phyloP scores from a whole-genome alignment of 2,888 invertebrate genomes.

The Chloroclystis v-ata region DNA sequence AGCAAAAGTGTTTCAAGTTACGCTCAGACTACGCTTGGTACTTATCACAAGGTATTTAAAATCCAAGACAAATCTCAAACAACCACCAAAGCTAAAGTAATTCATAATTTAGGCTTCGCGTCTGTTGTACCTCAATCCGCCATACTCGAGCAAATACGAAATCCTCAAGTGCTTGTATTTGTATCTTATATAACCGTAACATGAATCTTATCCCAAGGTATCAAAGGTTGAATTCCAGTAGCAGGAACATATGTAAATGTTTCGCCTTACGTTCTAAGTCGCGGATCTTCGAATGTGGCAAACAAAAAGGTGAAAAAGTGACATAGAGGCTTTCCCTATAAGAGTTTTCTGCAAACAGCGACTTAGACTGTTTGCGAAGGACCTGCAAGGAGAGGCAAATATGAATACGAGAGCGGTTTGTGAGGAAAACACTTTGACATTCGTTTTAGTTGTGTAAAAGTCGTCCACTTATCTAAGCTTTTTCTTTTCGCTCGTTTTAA shows the following conservation, averaged over 20 bases:
- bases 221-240: conserved; percentile 2
- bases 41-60: too few relatives aligned
- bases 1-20: too few relatives aligned
- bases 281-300: conserved; percentile 42
- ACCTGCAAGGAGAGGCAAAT: neutral
- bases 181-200: conserved; percentile 26
- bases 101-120: conserved; percentile 12
- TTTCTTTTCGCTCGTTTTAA: too few relatives aligned
- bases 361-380: conserved; percentile 40
- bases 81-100: neutral
- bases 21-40: too few relatives aligned
- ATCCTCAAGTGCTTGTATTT: conserved; percentile 27
- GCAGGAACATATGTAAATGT: conserved; percentile 19
- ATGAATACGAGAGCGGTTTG: conserved; percentile 1
- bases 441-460: neutral
- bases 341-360: conserved; percentile 57
- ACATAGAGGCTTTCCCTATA: conserved; percentile 56
- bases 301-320: conserved; percentile 54
- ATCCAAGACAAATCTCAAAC: too few relatives aligned
- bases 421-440: neutral
- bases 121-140: conserved; percentile 10
- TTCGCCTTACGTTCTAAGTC: conserved; percentile 37
- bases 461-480: too few relatives aligned
- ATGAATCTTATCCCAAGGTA: neutral
- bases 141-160: conserved; percentile 23